Evolutionary conservation across 2,888 invertebrate species (phyloP).

Genomic region (Mayetiola destructor): DNA sequence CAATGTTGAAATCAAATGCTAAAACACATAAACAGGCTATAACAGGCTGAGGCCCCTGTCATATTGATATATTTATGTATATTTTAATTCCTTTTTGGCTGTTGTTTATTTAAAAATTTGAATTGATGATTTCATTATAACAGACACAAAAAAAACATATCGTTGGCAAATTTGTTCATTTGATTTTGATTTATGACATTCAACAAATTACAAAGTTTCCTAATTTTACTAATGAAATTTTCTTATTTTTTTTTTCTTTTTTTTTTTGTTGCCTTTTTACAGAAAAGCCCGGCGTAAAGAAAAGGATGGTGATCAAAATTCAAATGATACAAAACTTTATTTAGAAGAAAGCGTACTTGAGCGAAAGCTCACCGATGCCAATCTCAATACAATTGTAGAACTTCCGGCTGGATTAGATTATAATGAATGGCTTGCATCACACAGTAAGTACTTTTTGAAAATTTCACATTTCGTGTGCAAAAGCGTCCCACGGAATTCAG

Average conservation of each 20-base stretch:
- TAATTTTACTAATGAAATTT: constrained; percentile 3
- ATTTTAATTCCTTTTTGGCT: too few species aligned
- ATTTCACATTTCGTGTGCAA: neutral
- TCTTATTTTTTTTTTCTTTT: constrained; percentile 2
- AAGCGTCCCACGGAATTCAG: neutral
- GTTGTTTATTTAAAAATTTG: too few species aligned
- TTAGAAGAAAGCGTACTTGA: constrained; percentile 89
- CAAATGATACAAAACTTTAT: constrained; percentile 83
- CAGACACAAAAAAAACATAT: too few species aligned
- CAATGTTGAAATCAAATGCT: too few species aligned
- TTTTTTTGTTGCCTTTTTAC: constrained; percentile 31
- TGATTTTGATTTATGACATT: too few species aligned
- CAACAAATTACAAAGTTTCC: too few species aligned
- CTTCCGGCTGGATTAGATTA: constrained; percentile 91
- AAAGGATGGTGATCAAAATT: constrained; percentile 66
- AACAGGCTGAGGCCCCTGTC: too few species aligned
- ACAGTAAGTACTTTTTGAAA: constrained; percentile 54
- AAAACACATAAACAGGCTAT: too few species aligned
- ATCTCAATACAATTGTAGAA: constrained; percentile 86
- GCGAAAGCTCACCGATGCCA: constrained; percentile 84
- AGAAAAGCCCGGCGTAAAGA: constrained; percentile 96
- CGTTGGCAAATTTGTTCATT: too few species aligned
- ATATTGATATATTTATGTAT: too few species aligned
- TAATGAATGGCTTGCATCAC: constrained; percentile 99
- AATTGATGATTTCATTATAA: too few species aligned